Conservation (phyloP, 37 sponge, comb jelly and placozoan genomes). For the Diacarnus erythraeanus region DNA sequence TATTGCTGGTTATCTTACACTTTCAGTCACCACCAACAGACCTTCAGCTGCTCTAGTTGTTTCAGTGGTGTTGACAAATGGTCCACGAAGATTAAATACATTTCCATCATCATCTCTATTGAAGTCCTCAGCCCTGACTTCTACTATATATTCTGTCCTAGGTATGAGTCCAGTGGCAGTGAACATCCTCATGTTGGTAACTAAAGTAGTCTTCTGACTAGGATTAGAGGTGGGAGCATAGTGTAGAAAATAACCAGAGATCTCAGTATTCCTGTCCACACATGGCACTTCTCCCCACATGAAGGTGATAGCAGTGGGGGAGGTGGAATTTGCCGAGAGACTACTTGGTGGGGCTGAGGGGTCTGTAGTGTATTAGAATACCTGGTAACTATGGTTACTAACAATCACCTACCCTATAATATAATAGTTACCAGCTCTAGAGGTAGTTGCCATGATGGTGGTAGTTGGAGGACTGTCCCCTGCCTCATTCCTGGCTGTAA, state of each 20-base stretch:
- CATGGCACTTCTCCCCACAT: slow-evolving; percentile 15
- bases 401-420: background rate
- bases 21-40: background rate
- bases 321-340: background rate
- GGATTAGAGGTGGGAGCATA: background rate
- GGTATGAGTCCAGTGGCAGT: slow-evolving; percentile 18
- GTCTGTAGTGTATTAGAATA: slow-evolving; percentile 1
- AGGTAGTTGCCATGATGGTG: background rate
- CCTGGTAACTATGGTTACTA: background rate
- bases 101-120: background rate
- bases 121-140: background rate
- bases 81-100: background rate
- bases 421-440: background rate
- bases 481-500: slow-evolving; percentile 28
- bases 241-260: slow-evolving; percentile 9
- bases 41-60: background rate
- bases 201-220: background rate
- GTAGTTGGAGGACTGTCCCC: background rate
- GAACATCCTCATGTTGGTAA: background rate
- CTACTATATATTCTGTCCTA: slow-evolving; percentile 5
- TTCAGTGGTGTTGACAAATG: background rate
- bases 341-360: slow-evolving; percentile 14
- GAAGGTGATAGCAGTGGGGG: slow-evolving; percentile 14
- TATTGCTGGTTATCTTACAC: background rate
- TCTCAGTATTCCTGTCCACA: slow-evolving; percentile 14